These are phyloP conservation scores for Brachyopa scutellaris DNA, from an alignment of 2,888 invertebrate species.

Conservation along the genomic window DNA sequence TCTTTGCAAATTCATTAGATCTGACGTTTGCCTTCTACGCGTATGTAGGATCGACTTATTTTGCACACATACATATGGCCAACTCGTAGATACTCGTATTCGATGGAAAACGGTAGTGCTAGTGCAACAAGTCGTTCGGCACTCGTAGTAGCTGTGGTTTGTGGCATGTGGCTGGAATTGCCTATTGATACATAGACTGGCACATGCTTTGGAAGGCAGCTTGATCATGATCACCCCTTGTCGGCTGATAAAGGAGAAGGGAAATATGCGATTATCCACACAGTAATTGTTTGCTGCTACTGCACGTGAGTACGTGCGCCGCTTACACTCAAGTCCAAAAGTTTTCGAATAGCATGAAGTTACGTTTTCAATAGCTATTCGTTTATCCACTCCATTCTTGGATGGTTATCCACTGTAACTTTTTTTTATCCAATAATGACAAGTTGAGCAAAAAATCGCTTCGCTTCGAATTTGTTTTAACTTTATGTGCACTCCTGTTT, in stretches of 20 bases:
- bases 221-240: not conserved
- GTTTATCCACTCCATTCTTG: too few species aligned
- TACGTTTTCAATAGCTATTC: too few species aligned
- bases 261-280: not conserved
- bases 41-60: not conserved
- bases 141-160: not conserved
- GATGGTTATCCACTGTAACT: too few species aligned
- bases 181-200: not conserved
- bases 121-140: constrained; percentile 2
- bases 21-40: not conserved
- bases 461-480: too few species aligned
- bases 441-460: too few species aligned
- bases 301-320: not conserved
- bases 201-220: not conserved
- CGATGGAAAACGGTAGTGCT: not conserved
- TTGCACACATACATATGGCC: not conserved
- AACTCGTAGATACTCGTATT: not conserved
- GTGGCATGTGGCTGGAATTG: constrained; percentile 10
- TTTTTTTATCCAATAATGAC: too few species aligned
- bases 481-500: too few species aligned
- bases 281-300: not conserved
- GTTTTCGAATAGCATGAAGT: too few species aligned
- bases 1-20: constrained; percentile 9
- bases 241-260: not conserved
- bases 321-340: not conserved